Percentiles rank a stretch among this genome's conserved stretches.
These are phyloP conservation scores for Oceanodroma tethys DNA, from an alignment of 2,113 vertebrate genomes.

Conservation along the genomic window DNA sequence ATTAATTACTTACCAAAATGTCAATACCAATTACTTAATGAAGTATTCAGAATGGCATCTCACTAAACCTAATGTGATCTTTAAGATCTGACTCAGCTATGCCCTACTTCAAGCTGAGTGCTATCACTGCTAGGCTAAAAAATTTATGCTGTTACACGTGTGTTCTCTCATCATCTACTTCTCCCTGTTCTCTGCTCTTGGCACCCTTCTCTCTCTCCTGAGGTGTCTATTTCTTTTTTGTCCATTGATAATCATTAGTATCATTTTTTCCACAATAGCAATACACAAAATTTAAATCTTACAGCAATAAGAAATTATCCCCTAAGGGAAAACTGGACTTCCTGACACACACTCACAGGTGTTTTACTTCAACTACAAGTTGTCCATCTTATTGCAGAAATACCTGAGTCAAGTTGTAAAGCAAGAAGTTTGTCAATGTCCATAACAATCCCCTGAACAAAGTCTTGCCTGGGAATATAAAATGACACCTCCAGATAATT, in stretches of 20 bases:
- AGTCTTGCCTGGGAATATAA: neutral
- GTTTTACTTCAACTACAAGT: neutral
- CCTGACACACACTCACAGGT: neutral
- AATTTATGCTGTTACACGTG: neutral
- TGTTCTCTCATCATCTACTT: neutral
- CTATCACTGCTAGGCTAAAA: neutral
- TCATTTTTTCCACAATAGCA: neutral
- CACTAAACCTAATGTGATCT: neutral
- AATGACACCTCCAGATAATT: neutral
- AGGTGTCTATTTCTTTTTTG: neutral
- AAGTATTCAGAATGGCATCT: neutral
- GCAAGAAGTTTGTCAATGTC: neutral
- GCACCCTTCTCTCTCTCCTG: neutral
- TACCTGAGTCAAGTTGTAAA: neutral
- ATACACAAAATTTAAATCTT: neutral
- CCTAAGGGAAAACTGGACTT: neutral
- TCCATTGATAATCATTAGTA: neutral
- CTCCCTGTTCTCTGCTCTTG: neutral
- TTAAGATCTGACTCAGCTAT: neutral
- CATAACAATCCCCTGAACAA: neutral
- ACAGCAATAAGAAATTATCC: neutral
- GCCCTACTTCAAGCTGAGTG: neutral
- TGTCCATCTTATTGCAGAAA: neutral
- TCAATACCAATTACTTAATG: neutral
- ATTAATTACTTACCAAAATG: slow-evolving; percentile 7